Evolutionary conservation across 2,888 invertebrate species (phyloP), one percentile per base, ranked within the genome.

Genomic region (Mongoloraphidia duomilia): DNA sequence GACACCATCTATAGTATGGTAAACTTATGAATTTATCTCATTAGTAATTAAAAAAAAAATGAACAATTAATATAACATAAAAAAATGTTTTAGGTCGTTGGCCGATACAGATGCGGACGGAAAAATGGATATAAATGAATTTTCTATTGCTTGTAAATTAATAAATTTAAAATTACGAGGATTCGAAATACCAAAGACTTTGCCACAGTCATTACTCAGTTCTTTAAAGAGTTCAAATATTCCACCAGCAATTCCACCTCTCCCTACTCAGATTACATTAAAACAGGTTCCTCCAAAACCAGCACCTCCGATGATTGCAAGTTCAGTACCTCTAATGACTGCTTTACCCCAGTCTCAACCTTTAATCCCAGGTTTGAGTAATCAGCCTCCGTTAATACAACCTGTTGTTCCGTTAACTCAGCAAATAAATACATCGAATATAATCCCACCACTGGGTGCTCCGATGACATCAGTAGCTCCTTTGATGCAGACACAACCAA

Each of bases 31-130:
- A n/a, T n/a, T n/a, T n/a, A n/a, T n/a, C n/a, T n/a, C n/a, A n/a
- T n/a, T n/a, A n/a, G n/a, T n/a, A n/a, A n/a, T n/a, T n/a, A n/a
- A n/a, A n/a, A n/a, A n/a, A n/a, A 17, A 17, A 4, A 17, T 17
- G 17, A 17, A 17, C 17, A 17, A 4, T 17, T 26, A 6, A 6
- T 26, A 26, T 6, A 26, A 26, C 3, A 26, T 26, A 5, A 26
- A 26, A 26, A 26, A 3, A 26, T 50, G 50, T 59, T 65, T 60
- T 67, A 77, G 92, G 91, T 77, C 76, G 10, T 69, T 98, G 43
- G 91, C 97, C 1, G 98, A 98, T 67, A 86, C 93, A 42, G 92
- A 97, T 66, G 82, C 89, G 12, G 98, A 98, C 73, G 98, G 98
- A 0, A 92, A 91, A 71, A 82, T 98, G 77, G 90, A 96, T 62